Percentiles rank a stretch among this genome's conserved stretches.
These are phyloP conservation scores for Acipenser transmontanus DNA, from an alignment of 2,797 vertebrate genomes.

Conservation along the genomic window DNA sequence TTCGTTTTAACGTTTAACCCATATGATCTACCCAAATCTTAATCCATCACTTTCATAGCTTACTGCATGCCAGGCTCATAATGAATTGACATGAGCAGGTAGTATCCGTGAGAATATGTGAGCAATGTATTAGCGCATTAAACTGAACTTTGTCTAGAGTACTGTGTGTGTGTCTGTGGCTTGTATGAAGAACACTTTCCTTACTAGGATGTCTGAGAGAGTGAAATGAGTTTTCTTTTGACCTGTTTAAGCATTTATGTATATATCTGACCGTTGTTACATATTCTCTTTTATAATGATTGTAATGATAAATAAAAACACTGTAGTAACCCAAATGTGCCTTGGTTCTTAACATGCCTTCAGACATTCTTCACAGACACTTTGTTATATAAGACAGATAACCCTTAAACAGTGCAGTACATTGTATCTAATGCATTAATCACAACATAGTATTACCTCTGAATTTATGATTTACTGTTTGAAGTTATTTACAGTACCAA, in stretches of 20 bases:
- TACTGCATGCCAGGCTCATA: not conserved
- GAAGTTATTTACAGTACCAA: too few relatives aligned
- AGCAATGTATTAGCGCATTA: not conserved
- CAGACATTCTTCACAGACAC: not conserved
- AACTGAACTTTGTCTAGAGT: not conserved
- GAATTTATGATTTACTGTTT: too few relatives aligned
- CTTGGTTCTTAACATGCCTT: not conserved
- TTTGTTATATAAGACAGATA: not conserved
- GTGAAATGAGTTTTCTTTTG: not conserved
- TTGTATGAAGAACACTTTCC: not conserved
- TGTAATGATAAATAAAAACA: conserved; percentile 28
- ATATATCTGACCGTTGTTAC: conserved; percentile 21
- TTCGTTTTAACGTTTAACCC: not conserved
- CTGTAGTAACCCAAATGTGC: conserved; percentile 36
- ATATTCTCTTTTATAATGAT: conserved; percentile 26
- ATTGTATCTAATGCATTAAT: too few relatives aligned
- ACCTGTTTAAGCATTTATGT: conserved; percentile 9
- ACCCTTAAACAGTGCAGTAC: too few relatives aligned
- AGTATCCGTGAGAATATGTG: not conserved
- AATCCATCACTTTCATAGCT: not conserved
- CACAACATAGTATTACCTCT: too few relatives aligned
- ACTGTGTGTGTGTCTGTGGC: not conserved
- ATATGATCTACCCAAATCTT: not conserved
- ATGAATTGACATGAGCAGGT: conserved; percentile 16
- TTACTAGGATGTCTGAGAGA: not conserved